Percentiles rank a stretch among this genome's conserved stretches.
phyloP scores from a whole-genome alignment of 2,113 vertebrate genomes.

The Rhinolophus ferrumequinum region DNA sequence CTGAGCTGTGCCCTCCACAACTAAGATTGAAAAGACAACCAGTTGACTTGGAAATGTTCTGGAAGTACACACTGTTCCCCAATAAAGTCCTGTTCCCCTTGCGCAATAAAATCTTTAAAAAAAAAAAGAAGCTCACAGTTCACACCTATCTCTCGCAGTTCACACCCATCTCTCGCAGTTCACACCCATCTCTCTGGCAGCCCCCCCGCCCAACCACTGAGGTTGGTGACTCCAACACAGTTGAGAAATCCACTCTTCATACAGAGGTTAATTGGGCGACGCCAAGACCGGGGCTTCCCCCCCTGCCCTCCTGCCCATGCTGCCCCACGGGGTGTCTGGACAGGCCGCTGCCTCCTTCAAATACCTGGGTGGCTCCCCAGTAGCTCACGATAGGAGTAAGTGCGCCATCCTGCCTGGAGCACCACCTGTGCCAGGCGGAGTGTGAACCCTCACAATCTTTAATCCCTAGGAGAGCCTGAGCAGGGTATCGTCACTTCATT shows the following conservation, averaged over 20 bases:
- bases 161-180: too few species aligned
- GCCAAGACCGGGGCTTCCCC: background rate
- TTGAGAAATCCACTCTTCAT: background rate
- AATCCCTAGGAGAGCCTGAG: rapidly evolving
- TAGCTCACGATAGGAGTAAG: rapidly evolving
- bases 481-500: background rate
- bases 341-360: background rate
- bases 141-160: too few species aligned
- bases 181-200: background rate
- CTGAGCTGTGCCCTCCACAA: too few species aligned
- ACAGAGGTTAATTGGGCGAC: too few species aligned
- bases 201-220: background rate
- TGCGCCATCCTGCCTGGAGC: rapidly evolving
- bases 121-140: too few species aligned
- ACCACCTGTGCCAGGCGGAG: background rate
- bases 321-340: background rate
- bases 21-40: too few species aligned
- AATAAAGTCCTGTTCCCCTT: too few species aligned
- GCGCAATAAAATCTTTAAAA: too few species aligned
- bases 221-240: rapidly evolving
- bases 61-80: too few species aligned
- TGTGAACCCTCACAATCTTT: rapidly evolving
- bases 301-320: background rate
- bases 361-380: background rate
- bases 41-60: too few species aligned